phyloP scores from a whole-genome alignment of 2,113 vertebrate genomes.

The Trichechus manatus region DNA sequence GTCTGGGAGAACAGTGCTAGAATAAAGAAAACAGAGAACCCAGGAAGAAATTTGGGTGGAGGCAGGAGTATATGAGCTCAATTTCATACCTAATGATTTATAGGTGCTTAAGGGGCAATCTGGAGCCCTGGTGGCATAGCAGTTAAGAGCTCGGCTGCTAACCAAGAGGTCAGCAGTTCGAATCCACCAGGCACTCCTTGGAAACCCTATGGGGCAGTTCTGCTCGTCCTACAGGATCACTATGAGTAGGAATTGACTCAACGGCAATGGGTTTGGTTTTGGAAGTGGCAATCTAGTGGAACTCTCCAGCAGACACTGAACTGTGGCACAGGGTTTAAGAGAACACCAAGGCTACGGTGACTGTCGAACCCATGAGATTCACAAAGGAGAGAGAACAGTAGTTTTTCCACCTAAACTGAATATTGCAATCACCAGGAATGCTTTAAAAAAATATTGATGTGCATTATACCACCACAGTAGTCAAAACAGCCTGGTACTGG shows the following conservation, averaged over 20 bases:
- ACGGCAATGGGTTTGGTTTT: too few species aligned
- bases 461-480: too few species aligned
- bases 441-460: background rate
- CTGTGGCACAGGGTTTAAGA: background rate
- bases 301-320: background rate
- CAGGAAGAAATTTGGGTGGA: background rate
- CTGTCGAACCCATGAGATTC: background rate
- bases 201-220: too few species aligned
- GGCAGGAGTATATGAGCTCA: background rate
- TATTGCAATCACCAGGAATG: background rate
- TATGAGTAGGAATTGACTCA: too few species aligned
- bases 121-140: too few species aligned
- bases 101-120: background rate
- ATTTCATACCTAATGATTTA: background rate
- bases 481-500: too few species aligned
- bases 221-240: too few species aligned
- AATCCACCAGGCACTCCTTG: too few species aligned
- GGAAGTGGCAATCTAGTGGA: background rate
- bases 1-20: background rate
- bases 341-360: background rate
- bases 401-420: slow-evolving; percentile 19
- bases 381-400: background rate
- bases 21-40: background rate
- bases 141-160: too few species aligned
- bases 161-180: too few species aligned